These are phyloP conservation scores for Collichthys lucidus DNA, from an alignment of 2,113 vertebrate genomes.

Conservation along the genomic window DNA sequence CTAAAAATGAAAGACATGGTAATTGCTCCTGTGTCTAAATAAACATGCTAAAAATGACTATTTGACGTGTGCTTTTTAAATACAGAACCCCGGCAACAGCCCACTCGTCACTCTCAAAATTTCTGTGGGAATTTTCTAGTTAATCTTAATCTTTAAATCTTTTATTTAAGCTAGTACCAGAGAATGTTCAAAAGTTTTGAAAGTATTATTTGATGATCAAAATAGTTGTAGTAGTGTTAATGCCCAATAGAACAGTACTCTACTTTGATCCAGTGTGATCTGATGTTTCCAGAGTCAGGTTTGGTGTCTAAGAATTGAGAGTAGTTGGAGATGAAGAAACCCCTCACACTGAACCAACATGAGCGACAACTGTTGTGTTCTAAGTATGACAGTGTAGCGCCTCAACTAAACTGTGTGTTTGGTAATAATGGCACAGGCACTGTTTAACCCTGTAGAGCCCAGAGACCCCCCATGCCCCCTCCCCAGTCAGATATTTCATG, in stretches of 20 bases:
- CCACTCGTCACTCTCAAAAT: too few relatives aligned
- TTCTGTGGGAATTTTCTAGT: too few relatives aligned
- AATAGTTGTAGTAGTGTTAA: not conserved
- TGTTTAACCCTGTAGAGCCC: conserved; percentile 30
- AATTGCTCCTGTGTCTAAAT: too few relatives aligned
- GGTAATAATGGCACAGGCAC: conserved; percentile 70
- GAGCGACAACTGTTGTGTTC: not conserved
- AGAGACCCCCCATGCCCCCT: not conserved
- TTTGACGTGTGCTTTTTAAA: too few relatives aligned
- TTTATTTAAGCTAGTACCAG: too few relatives aligned
- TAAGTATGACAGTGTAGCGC: not conserved
- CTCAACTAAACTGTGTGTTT: not conserved
- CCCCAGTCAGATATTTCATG: conserved; percentile 9
- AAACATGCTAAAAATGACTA: too few relatives aligned
- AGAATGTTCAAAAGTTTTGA: not conserved
- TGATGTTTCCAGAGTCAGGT: not conserved
- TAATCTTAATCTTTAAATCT: too few relatives aligned
- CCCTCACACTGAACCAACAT: not conserved
- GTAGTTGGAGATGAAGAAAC: not conserved
- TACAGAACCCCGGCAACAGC: too few relatives aligned
- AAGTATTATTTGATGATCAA: not conserved
- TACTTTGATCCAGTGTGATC: not conserved
- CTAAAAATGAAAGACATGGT: too few relatives aligned
- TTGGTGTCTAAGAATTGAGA: not conserved
- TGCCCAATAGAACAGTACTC: not conserved